Evolutionary conservation across 2,113 vertebrate genomes (phyloP).

Genomic region (Eublepharis macularius): DNA sequence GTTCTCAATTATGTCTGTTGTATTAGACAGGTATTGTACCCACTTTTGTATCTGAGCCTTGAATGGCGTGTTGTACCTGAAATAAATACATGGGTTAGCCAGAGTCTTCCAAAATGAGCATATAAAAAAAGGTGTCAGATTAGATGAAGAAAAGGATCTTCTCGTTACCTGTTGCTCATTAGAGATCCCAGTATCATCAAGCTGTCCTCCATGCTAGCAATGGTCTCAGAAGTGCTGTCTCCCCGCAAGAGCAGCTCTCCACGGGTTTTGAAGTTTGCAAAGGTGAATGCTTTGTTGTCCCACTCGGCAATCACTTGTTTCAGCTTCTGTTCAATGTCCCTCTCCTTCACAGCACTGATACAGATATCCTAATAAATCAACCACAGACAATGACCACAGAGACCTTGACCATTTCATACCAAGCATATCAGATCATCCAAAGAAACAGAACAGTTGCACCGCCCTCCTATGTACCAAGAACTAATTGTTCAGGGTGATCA

Average conservation of each 20-base stretch:
- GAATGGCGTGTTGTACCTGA: conserved; percentile 92
- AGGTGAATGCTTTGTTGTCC: conserved; percentile 88
- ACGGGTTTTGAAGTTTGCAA: conserved; percentile 89
- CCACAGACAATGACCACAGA: not conserved
- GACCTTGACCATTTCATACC: not conserved
- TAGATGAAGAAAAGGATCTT: not conserved
- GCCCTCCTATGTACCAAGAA: too few species aligned
- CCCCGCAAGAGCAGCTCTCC: conserved; percentile 93
- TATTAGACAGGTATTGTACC: conserved; percentile 93
- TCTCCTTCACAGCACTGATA: conserved; percentile 91
- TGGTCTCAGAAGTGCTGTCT: conserved; percentile 89
- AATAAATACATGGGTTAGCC: not conserved
- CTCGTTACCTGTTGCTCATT: conserved; percentile 89
- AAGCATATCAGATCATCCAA: not conserved
- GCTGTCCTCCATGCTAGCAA: conserved; percentile 93
- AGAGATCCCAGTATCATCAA: conserved; percentile 92
- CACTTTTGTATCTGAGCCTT: conserved; percentile 97
- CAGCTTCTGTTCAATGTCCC: conserved; percentile 94
- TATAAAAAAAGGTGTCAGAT: not conserved
- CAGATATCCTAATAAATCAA: conserved; percentile 87
- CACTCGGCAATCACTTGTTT: conserved; percentile 93
- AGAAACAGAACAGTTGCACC: too few species aligned
- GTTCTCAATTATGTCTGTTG: conserved; percentile 91
- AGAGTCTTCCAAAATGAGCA: not conserved
- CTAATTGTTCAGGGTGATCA: not conserved